These are phyloP conservation scores for Papilio glaucus DNA, from an alignment of 1,140 invertebrate genomes.

Conservation along the genomic window DNA sequence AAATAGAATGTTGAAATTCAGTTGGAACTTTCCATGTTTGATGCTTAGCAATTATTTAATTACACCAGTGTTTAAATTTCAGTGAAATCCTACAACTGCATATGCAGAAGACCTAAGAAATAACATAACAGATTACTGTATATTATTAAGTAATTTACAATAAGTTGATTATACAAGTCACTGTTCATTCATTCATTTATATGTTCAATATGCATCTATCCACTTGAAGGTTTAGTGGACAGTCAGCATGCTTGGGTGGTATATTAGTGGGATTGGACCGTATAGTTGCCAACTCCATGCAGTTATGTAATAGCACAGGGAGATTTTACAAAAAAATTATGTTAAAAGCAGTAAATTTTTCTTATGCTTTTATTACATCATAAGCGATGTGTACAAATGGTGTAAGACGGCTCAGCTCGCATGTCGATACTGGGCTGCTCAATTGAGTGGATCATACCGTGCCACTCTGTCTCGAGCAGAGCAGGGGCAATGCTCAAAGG, in stretches of 20 bases:
- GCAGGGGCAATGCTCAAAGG: too few species aligned
- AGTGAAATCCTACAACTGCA: conserved; percentile 20
- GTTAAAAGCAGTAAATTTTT: too few species aligned
- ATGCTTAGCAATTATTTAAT: neutral
- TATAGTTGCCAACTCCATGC: too few species aligned
- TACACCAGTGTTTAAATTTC: neutral
- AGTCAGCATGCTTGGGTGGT: neutral
- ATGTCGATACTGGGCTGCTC: too few species aligned
- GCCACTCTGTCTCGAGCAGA: too few species aligned
- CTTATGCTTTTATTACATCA: too few species aligned
- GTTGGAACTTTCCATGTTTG: neutral
- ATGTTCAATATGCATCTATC: neutral
- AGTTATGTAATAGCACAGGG: too few species aligned
- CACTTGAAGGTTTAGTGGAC: neutral
- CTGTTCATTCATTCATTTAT: neutral
- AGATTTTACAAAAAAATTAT: too few species aligned
- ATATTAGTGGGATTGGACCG: neutral
- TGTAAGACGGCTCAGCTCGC: too few species aligned
- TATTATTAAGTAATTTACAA: conserved; percentile 20
- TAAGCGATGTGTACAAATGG: too few species aligned
- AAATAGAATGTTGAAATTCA: neutral
- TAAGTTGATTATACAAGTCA: conserved; percentile 14
- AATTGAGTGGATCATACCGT: too few species aligned
- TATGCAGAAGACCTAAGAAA: conserved; percentile 17
- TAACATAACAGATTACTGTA: neutral